Base-by-base conservation (phyloP, 2,888 invertebrate genomes). In the Gastrophysa polygoni region DNA sequence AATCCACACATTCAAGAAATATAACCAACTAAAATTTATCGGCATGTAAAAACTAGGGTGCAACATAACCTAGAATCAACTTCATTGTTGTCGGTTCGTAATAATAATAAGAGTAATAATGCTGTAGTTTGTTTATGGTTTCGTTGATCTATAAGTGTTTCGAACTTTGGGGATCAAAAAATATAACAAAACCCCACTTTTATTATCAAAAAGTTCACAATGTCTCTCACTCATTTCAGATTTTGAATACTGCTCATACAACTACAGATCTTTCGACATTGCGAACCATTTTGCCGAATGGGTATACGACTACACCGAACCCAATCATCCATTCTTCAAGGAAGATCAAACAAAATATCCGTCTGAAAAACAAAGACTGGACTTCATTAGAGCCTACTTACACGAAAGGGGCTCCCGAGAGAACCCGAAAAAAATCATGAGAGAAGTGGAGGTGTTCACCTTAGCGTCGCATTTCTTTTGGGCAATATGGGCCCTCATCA, bases 201-300 rank as follows among this genome's bases (percentile, higher is more conserved):
- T n/a, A n/a, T n/a, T n/a, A n/a, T n/a, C n/a, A n/a, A n/a, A n/a
- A n/a, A n/a, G n/a, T n/a, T n/a, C n/a, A n/a, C n/a, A n/a, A n/a
- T n/a, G n/a, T n/a, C n/a, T n/a, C n/a, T n/a, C n/a, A n/a, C 11
- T 65, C 55, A 55, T 72, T 73, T 16, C 69, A 75, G 97, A 97
- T 80, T 97, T 94, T 78, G 96, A 97, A 82, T 97, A 96, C 78
- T 96, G 96, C 80, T 93, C 96, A 0, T 97, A 97, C 82, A 96
- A 97, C 78, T 93, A 93, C 78, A 85, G 96, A 54, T 95, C 91
- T 0, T 97, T 96, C 81, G 97, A 97, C 81, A 83, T 97, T 52
- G 96, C 96, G 2, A 97, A 97, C 81, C 97, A 97, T 77, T 96
- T 97, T 79, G 86, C 93, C 67, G 97, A 97, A 80, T 95, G 95